Evolutionary conservation across 2,888 invertebrate genomes (phyloP).

Genomic region (Pteria penguin): DNA sequence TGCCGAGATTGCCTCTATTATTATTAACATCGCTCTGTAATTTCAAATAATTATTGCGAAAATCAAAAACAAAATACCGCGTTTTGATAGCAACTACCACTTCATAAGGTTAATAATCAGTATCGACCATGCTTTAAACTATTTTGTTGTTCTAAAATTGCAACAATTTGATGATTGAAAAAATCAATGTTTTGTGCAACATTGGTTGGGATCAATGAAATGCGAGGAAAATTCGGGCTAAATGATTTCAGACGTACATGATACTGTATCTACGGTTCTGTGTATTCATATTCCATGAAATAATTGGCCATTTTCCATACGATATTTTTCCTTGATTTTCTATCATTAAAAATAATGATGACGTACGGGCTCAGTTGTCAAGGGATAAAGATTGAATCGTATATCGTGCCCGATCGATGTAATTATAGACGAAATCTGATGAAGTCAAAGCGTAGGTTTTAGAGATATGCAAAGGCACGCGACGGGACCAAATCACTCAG

Average conservation of each 20-base stretch:
- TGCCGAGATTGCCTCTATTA: slow-evolving; percentile 26
- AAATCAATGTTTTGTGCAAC: neutral
- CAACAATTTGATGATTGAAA: neutral
- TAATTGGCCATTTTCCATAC: neutral
- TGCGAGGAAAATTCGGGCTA: neutral
- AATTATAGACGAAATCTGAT: neutral
- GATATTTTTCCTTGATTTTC: neutral
- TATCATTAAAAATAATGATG: neutral
- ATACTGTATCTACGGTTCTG: neutral
- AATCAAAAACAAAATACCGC: slow-evolving; percentile 35
- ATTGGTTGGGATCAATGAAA: neutral
- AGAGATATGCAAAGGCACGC: neutral
- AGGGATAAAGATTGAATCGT: neutral
- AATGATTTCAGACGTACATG: neutral
- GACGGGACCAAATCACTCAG: neutral
- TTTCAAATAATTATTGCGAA: slow-evolving; percentile 38
- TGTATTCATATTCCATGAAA: neutral
- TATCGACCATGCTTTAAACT: neutral
- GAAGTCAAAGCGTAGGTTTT: neutral
- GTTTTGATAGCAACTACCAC: slow-evolving; percentile 19
- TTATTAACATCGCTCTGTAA: slow-evolving; percentile 33
- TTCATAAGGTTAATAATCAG: neutral
- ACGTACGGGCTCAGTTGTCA: neutral
- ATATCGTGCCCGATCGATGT: neutral
- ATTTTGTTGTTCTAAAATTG: neutral